Evolutionary conservation across 2,797 vertebrate species (phyloP).

Genomic region (Artibeus jamaicensis): DNA sequence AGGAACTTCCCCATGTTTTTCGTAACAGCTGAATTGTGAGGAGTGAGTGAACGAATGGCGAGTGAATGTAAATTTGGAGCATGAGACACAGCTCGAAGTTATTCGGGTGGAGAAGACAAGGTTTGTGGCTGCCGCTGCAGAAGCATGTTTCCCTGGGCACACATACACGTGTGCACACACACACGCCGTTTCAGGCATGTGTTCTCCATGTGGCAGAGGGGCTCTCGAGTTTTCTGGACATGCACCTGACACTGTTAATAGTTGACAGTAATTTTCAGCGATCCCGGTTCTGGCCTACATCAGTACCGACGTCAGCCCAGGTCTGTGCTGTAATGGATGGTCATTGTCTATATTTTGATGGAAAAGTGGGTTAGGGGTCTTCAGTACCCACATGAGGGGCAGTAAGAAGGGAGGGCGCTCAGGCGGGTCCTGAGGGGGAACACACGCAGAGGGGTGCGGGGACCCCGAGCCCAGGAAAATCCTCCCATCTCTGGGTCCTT

Average conservation of each 20-base stretch:
- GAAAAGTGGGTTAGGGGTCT: neutral
- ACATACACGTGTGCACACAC: too few relatives aligned
- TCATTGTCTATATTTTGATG: neutral
- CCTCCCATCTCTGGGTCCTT: neutral
- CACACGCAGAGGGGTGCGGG: neutral
- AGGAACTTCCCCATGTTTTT: neutral
- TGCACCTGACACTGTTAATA: fast-evolving
- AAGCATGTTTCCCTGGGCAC: fast-evolving
- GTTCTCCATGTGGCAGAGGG: too few relatives aligned
- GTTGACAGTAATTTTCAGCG: neutral
- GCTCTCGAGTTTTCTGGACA: neutral
- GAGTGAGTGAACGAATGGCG: neutral
- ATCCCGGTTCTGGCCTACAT: fast-evolving
- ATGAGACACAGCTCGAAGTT: neutral
- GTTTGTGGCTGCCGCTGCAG: neutral
- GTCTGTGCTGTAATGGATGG: neutral
- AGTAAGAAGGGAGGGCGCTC: neutral
- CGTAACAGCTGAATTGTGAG: too few relatives aligned
- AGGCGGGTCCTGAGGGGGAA: neutral
- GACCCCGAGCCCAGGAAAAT: neutral
- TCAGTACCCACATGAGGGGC: neutral
- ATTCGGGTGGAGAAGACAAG: neutral
- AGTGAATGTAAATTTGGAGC: neutral
- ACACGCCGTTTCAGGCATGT: too few relatives aligned
- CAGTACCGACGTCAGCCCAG: neutral